These are phyloP conservation scores for Oreotrochilus melanogaster DNA, from an alignment of 2,113 vertebrate species.

Conservation along the genomic window DNA sequence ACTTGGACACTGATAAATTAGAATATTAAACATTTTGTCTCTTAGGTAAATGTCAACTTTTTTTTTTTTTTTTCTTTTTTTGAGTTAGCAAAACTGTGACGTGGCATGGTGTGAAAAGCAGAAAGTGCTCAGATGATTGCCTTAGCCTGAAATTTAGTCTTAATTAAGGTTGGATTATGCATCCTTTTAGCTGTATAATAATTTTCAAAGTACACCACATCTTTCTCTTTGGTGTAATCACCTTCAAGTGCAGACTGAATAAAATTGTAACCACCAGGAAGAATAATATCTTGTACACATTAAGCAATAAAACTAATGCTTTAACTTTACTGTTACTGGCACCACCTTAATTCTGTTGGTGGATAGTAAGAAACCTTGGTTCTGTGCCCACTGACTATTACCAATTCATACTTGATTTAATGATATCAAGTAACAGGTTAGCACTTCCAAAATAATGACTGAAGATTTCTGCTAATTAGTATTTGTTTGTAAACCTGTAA, in stretches of 20 bases:
- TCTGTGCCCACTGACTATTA: neutral
- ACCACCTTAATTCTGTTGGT: neutral
- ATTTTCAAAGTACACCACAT: neutral
- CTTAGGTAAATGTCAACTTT: neutral
- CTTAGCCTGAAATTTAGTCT: neutral
- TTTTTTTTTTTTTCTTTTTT: neutral
- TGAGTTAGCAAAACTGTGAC: neutral
- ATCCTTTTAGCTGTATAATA: neutral
- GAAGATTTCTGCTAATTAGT: neutral
- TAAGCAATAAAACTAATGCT: neutral
- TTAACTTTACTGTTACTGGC: neutral
- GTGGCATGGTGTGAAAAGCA: neutral
- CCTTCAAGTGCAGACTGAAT: neutral
- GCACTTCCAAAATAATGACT: neutral
- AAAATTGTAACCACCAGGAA: neutral
- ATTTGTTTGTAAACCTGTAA: neutral
- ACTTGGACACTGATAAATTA: neutral
- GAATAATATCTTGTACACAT: neutral
- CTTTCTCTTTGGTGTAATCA: neutral
- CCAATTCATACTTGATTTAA: neutral
- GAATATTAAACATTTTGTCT: neutral
- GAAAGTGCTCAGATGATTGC: neutral
- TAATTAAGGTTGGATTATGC: neutral
- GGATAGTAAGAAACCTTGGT: neutral
- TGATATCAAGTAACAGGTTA: neutral